These are phyloP conservation scores for Larimichthys crocea DNA, from an alignment of 2,113 vertebrate genomes.

Conservation along the genomic window DNA sequence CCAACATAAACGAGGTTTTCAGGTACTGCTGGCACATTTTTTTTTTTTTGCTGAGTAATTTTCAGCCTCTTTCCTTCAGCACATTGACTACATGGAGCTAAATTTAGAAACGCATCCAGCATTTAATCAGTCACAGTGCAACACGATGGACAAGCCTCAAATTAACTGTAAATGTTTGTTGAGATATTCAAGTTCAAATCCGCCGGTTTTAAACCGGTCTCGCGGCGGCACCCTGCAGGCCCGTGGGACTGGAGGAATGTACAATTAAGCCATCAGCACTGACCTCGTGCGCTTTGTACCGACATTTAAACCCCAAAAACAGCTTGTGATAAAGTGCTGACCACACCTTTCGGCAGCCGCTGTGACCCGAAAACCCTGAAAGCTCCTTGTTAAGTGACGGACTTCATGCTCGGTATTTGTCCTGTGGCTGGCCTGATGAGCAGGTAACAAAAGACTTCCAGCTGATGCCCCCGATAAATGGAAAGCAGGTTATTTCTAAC, in stretches of 20 bases:
- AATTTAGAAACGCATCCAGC: slow-evolving; percentile 17
- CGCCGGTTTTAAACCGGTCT: not conserved
- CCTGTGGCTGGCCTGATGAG: not conserved
- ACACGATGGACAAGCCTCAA: not conserved
- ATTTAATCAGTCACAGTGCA: slow-evolving; percentile 33
- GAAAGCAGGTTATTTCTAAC: slow-evolving; percentile 18
- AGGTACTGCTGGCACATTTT: not conserved
- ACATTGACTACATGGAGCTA: slow-evolving; percentile 1
- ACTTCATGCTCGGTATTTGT: not conserved
- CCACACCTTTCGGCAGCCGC: slow-evolving; percentile 41
- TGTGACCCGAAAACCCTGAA: not conserved
- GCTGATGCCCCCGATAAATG: slow-evolving; percentile 19
- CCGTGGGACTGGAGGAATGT: not conserved
- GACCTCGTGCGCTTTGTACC: not conserved
- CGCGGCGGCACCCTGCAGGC: not conserved
- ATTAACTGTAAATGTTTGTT: not conserved
- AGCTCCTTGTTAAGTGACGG: slow-evolving; percentile 6
- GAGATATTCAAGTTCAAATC: not conserved
- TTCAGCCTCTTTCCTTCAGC: not conserved
- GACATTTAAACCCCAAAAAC: not conserved
- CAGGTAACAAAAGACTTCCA: not conserved
- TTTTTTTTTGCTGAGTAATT: not conserved
- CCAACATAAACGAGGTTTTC: not conserved
- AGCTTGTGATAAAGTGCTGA: not conserved
- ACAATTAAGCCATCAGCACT: not conserved